Evolutionary conservation across 2,888 invertebrate species (phyloP).

Genomic region (Nebria brevicollis): DNA sequence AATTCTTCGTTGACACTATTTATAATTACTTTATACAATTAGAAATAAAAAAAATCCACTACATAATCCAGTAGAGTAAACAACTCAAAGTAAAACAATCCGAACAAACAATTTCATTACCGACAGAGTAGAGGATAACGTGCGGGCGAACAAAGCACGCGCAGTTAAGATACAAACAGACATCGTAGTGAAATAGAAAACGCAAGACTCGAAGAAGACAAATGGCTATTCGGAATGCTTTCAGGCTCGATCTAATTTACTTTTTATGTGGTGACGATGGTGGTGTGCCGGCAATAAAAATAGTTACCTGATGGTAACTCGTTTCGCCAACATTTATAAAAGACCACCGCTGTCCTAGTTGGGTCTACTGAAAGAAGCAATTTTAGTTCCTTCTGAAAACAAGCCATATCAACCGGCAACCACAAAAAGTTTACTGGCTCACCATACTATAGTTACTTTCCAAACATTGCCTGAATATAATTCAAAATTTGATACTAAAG

Average conservation of each 20-base stretch:
- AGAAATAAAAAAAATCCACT: not conserved
- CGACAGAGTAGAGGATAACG: not conserved
- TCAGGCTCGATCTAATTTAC: not conserved
- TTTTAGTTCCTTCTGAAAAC: too few relatives aligned
- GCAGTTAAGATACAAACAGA: not conserved
- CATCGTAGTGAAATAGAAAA: not conserved
- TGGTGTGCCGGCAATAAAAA: not conserved
- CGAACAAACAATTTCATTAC: not conserved
- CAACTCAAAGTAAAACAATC: not conserved
- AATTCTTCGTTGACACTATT: not conserved
- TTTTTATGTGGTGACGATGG: not conserved
- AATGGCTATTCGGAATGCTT: not conserved
- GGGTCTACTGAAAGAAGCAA: too few relatives aligned
- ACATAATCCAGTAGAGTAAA: not conserved
- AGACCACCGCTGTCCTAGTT: too few relatives aligned
- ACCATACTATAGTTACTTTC: too few relatives aligned
- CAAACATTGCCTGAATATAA: too few relatives aligned
- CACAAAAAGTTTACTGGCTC: too few relatives aligned
- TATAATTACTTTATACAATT: not conserved
- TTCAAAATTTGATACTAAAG: too few relatives aligned
- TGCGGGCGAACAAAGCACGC: not conserved
- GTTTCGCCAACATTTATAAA: too few relatives aligned
- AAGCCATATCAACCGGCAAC: too few relatives aligned
- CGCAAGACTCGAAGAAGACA: not conserved
- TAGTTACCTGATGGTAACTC: not conserved